Evolutionary conservation across 2,888 invertebrate species (phyloP).

Genomic region (Nemotelus pantherinus): DNA sequence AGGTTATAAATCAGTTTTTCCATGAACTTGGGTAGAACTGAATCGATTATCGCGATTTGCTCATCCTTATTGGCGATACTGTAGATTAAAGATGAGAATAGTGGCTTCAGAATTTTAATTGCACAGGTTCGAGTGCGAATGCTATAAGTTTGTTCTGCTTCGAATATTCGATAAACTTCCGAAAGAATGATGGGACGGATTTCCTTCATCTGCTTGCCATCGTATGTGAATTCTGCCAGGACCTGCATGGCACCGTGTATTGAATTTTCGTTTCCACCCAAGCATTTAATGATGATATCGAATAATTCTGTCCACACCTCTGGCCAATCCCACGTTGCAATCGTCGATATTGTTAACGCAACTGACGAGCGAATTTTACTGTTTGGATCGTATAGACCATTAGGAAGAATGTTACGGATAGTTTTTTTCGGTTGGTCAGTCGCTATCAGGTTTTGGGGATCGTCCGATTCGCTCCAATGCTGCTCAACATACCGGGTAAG

Average conservation of each 20-base stretch:
- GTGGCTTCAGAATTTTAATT: constrained; percentile 73
- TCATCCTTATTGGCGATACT: constrained; percentile 66
- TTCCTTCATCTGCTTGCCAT: constrained; percentile 74
- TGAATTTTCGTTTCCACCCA: constrained; percentile 69
- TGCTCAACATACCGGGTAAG: constrained; percentile 76
- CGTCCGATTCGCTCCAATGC: constrained; percentile 70
- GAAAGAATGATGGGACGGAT: constrained; percentile 75
- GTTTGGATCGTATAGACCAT: constrained; percentile 73
- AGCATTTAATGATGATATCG: constrained; percentile 68
- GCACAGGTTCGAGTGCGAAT: constrained; percentile 73
- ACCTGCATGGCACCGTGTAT: constrained; percentile 80
- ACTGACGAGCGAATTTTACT: constrained; percentile 75
- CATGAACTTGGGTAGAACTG: constrained; percentile 74
- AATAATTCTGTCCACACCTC: constrained; percentile 76
- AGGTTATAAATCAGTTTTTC: constrained; percentile 71
- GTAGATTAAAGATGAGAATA: constrained; percentile 64
- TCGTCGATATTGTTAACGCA: constrained; percentile 76
- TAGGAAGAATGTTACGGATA: constrained; percentile 72
- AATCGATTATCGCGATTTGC: constrained; percentile 70
- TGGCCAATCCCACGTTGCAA: constrained; percentile 80
- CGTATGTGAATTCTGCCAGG: constrained; percentile 74
- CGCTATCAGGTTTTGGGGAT: constrained; percentile 68
- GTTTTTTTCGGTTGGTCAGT: constrained; percentile 69
- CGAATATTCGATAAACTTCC: constrained; percentile 75
- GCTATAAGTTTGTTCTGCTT: constrained; percentile 67